Conservation (phyloP, 2,797 vertebrate genomes). For the Cebuella pygmaea region DNA sequence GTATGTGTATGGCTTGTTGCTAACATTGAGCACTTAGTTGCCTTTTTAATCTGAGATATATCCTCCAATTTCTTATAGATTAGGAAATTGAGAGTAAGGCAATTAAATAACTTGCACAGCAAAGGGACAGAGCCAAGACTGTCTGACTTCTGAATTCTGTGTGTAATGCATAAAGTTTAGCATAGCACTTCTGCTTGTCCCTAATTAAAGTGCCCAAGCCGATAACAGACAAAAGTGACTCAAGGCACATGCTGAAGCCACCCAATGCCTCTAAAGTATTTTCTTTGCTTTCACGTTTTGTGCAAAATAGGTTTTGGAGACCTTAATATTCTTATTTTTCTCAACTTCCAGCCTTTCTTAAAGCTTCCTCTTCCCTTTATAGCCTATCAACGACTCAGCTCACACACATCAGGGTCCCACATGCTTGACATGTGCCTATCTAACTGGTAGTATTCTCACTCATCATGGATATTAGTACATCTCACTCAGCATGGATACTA, state of each 20-base stretch:
- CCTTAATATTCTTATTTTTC: constrained; percentile 7
- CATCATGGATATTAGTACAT: neutral
- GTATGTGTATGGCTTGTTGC: neutral
- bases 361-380: constrained; percentile 17
- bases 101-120: neutral
- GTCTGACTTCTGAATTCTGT: neutral
- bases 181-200: neutral
- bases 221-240: neutral
- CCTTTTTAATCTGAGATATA: neutral
- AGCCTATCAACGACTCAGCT: neutral
- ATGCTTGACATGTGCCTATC: neutral
- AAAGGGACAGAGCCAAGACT: neutral
- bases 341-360: neutral
- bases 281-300: neutral
- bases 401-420: neutral
- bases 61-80: neutral
- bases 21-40: neutral
- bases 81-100: neutral
- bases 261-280: neutral
- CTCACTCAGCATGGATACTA: neutral
- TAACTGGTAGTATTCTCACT: neutral
- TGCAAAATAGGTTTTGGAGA: neutral
- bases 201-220: neutral
- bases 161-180: neutral
- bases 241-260: neutral